These are phyloP conservation scores for Catocala fraxini DNA, from an alignment of 2,888 invertebrate genomes.

Conservation along the genomic window DNA sequence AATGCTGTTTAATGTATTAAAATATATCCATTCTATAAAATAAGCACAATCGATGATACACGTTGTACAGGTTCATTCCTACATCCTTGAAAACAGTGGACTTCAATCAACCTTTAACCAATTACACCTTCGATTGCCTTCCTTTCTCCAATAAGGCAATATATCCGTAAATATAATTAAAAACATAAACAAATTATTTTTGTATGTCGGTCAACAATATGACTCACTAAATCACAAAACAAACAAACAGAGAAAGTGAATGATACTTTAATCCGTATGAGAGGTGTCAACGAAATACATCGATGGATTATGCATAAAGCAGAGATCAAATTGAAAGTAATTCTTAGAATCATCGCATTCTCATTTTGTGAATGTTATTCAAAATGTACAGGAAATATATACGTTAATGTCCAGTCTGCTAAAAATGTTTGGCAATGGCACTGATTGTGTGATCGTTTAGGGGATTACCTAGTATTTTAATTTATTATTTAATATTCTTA, in stretches of 20 bases:
- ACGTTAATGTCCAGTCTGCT: too few relatives aligned
- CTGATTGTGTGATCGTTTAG: too few relatives aligned
- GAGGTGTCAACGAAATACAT: slow-evolving; percentile 23
- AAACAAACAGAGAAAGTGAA: slow-evolving; percentile 37
- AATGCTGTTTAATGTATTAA: too few relatives aligned
- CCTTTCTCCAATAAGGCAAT: slow-evolving; percentile 25
- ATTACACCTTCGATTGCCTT: slow-evolving; percentile 41
- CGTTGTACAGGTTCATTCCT: slow-evolving; percentile 23
- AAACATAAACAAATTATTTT: slow-evolving; percentile 10
- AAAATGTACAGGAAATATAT: background rate
- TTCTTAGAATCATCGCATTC: slow-evolving; percentile 33
- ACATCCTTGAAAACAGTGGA: slow-evolving; percentile 23
- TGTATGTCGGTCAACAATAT: slow-evolving; percentile 24
- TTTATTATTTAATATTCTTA: too few relatives aligned
- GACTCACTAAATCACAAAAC: slow-evolving; percentile 22
- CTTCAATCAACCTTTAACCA: slow-evolving; percentile 33
- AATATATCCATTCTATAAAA: too few relatives aligned
- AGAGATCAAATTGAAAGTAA: slow-evolving; percentile 30
- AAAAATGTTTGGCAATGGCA: too few relatives aligned
- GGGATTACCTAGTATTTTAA: too few relatives aligned
- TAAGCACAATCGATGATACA: background rate
- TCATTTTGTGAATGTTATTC: background rate
- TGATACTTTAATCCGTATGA: slow-evolving; percentile 13
- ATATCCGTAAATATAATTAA: slow-evolving; percentile 37
- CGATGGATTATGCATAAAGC: slow-evolving; percentile 11